These are phyloP conservation scores for Podiceps cristatus DNA, from an alignment of 2,113 vertebrate species.

Conservation along the genomic window DNA sequence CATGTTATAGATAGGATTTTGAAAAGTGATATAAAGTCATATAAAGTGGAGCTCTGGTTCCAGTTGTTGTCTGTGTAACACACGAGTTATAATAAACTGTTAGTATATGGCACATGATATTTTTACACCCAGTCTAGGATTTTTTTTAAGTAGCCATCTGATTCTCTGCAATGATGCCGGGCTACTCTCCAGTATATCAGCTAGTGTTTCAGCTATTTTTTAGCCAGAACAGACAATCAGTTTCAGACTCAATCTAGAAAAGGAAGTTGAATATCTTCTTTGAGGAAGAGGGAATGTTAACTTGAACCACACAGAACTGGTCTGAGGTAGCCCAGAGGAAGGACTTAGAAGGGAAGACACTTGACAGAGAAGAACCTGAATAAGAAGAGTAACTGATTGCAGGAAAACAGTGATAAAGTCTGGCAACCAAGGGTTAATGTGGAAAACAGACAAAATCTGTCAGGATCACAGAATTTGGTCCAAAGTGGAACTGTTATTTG, in stretches of 20 bases:
- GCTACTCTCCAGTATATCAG: not conserved
- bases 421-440: not conserved
- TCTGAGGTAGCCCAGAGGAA: not conserved
- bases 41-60: not conserved
- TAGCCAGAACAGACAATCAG: not conserved
- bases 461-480: not conserved
- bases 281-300: not conserved
- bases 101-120: not conserved
- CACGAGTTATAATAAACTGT: not conserved
- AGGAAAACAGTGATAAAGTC: not conserved
- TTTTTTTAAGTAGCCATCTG: not conserved
- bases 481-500: not conserved
- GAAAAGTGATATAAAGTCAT: not conserved
- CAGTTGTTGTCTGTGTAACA: not conserved
- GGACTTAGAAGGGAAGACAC: not conserved
- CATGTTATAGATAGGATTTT: not conserved
- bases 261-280: not conserved
- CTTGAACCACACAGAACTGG: not conserved
- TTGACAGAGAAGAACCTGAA: not conserved
- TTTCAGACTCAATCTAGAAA: not conserved
- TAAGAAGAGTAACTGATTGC: not conserved
- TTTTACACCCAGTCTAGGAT: not conserved
- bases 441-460: not conserved
- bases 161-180: not conserved
- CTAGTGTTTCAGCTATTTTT: not conserved